Conservation (phyloP, 2,113 vertebrate genomes). For the Verasper variegatus region DNA sequence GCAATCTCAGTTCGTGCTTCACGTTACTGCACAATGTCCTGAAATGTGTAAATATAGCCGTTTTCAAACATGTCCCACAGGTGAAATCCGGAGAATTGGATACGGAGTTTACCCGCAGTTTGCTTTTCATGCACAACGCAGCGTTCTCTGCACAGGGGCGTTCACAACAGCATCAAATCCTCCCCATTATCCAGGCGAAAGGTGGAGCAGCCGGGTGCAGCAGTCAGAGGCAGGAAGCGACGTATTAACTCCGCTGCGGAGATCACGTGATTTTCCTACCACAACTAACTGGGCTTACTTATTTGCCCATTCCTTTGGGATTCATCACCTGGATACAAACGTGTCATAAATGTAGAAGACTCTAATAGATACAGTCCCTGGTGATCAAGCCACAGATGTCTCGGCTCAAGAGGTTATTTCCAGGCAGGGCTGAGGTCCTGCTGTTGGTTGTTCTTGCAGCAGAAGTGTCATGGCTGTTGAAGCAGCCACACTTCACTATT, state of each 20-base stretch:
- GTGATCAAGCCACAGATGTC: not conserved
- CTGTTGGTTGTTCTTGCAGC: constrained; percentile 10
- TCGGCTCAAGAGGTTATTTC: constrained; percentile 13
- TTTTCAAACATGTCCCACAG: too few species aligned
- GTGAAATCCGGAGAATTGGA: too few species aligned
- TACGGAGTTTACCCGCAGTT: too few species aligned
- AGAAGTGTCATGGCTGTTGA: constrained; percentile 31
- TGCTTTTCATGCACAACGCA: too few species aligned
- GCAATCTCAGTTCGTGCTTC: not conserved
- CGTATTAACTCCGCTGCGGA: too few species aligned
- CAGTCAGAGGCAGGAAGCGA: too few species aligned
- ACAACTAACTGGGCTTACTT: not conserved
- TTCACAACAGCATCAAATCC: too few species aligned
- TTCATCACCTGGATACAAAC: not conserved
- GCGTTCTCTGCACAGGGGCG: too few species aligned
- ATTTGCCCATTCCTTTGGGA: not conserved
- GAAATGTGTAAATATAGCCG: not conserved
- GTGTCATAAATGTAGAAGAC: not conserved
- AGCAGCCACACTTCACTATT: constrained; percentile 25
- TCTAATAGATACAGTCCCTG: not conserved
- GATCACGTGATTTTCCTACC: too few species aligned
- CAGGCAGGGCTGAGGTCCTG: constrained; percentile 7
- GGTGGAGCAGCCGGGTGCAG: too few species aligned
- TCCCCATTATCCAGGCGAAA: too few species aligned
- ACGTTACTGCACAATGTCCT: not conserved